Evolutionary conservation across 2,888 invertebrate genomes (phyloP).

Genomic region (Perizoma affinitatum): DNA sequence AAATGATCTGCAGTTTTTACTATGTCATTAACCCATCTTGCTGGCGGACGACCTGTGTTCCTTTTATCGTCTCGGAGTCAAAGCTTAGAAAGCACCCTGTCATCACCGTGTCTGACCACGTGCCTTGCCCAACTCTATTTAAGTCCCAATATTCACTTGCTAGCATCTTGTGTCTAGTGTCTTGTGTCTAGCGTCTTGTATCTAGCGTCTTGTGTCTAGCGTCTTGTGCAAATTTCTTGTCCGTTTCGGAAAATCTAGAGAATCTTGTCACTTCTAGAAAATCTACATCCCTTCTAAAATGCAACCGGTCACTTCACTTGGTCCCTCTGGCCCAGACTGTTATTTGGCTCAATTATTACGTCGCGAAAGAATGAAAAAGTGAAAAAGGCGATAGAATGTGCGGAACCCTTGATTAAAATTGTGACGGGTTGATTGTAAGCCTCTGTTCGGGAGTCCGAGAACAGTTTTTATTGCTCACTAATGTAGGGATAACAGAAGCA

Average conservation of each 20-base stretch:
- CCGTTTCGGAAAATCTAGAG: neutral
- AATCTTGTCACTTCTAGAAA: constrained; percentile 2
- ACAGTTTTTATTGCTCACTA: constrained; percentile 22
- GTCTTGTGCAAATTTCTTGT: too few relatives aligned
- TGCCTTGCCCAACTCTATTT: too few relatives aligned
- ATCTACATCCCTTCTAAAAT: constrained; percentile 44
- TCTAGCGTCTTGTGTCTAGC: too few relatives aligned
- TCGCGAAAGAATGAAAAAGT: constrained; percentile 68
- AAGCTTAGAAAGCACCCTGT: too few relatives aligned
- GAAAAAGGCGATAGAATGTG: constrained; percentile 77
- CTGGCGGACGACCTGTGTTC: too few relatives aligned
- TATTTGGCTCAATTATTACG: constrained; percentile 80
- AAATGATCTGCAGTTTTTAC: too few relatives aligned
- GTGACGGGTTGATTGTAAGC: constrained; percentile 78
- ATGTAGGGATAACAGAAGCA: constrained; percentile 21
- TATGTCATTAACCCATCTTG: too few relatives aligned
- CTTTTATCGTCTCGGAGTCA: too few relatives aligned
- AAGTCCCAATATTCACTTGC: too few relatives aligned
- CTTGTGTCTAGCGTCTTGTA: too few relatives aligned
- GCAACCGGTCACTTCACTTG: constrained; percentile 49
- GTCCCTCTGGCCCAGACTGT: constrained; percentile 51
- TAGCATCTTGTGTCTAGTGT: too few relatives aligned
- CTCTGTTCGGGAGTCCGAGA: constrained; percentile 26
- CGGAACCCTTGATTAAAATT: constrained; percentile 76
- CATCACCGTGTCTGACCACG: too few relatives aligned